Conservation (phyloP, 2,888 invertebrate species). For the Epirrita christyi region DNA sequence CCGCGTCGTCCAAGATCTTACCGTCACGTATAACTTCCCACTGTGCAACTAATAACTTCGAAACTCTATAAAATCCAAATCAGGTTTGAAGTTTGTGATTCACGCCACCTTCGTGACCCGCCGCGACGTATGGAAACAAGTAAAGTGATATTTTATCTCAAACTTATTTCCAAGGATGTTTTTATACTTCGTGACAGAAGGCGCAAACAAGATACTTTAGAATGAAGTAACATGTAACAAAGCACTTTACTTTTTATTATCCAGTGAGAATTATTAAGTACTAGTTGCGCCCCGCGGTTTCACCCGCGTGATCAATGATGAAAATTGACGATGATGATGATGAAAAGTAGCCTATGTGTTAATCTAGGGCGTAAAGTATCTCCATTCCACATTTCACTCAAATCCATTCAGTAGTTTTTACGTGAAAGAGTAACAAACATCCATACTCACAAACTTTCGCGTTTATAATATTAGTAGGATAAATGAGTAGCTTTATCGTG, state of each 20-base stretch:
- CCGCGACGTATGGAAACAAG: conserved; percentile 36
- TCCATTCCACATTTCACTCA: too few species aligned
- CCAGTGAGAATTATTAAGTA: neutral
- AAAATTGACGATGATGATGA: too few species aligned
- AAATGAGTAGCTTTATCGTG: too few species aligned
- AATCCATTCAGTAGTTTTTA: too few species aligned
- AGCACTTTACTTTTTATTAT: conserved; percentile 16
- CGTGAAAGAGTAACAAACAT: too few species aligned
- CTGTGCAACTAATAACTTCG: conserved; percentile 3
- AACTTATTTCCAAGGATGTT: conserved; percentile 43
- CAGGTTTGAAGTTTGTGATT: conserved; percentile 13
- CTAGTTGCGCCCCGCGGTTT: too few species aligned
- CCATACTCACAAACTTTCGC: too few species aligned
- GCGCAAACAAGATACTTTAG: conserved; percentile 29
- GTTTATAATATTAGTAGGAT: too few species aligned
- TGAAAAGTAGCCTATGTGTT: too few species aligned
- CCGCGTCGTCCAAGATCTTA: too few species aligned
- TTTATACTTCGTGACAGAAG: conserved; percentile 38
- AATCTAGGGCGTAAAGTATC: too few species aligned
- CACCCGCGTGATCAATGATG: too few species aligned
- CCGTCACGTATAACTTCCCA: neutral
- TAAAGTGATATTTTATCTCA: conserved; percentile 24
- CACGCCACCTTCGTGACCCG: conserved; percentile 30
- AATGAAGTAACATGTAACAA: conserved; percentile 18
- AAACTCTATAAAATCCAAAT: neutral